Evolutionary conservation across 1,140 invertebrate genomes (phyloP), one percentile per base, ranked within the genome.

Genomic region (Eurosta solidaginis): DNA sequence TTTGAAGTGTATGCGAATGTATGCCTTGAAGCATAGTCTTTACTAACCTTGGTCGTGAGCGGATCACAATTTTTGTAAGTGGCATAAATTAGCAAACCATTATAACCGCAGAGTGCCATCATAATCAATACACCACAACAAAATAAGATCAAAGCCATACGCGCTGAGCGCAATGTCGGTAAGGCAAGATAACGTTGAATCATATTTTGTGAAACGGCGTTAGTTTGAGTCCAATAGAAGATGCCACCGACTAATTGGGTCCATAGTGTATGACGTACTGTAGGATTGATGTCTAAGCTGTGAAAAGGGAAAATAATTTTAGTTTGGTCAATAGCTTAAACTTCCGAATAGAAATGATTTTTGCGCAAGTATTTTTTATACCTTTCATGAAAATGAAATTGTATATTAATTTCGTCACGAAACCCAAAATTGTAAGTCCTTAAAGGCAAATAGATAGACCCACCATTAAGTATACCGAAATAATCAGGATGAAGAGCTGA

Each of bases 131-230:
- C 84, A 54, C 92, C 91, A 36, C 88, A 80, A 49, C 92, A 87
- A 83, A 92, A 93, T n/a, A 90, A 84, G 85, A 89, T 90, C 9
- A 93, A 84, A 14, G 92, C 91, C 25, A 89, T 89, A 79, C 90
- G 90, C 5, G 91, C 94, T 29, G 92, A 89, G 29, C 88, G 88
- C 1, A 95, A 84, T 0, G 90, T 93, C 1, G 93, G 92, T 52
- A 93, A 83, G 0, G 93, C 87, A 6, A 93, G 85, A 82, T 93
- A 93, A 54, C 92, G 87, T 81, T 93, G 94, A 78, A 91, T 92
- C 93, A 91, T 95, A 79, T 91, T 95, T 82, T 96, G 95, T 83
- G 94, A 95, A 6, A 95, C 92, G 0, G 92, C 92, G 81, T 94
- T 94, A 42, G 91, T 90, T 77, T 88, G 87, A 1, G 95, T 88